Conservation (phyloP, 2,113 vertebrate genomes). For the Thymallus thymallus region DNA sequence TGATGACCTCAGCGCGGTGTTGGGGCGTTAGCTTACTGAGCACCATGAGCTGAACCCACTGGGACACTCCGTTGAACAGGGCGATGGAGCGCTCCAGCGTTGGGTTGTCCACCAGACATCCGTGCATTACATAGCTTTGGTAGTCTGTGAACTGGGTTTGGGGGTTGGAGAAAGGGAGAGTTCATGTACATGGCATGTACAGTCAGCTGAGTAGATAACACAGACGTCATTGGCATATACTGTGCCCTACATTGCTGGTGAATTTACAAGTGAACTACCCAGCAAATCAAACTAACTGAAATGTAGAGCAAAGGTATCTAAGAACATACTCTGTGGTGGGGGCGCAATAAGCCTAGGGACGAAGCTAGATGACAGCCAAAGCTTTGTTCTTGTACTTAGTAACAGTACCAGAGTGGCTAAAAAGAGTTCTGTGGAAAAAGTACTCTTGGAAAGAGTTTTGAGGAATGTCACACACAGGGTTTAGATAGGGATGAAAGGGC, state of each 20-base stretch:
- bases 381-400: not conserved
- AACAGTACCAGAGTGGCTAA: not conserved
- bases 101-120: slow-evolving; percentile 91
- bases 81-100: slow-evolving; percentile 95
- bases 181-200: not conserved
- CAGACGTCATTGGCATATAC: no score
- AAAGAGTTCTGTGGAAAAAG: not conserved
- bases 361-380: not conserved
- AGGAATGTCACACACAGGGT: not conserved
- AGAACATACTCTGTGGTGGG: no score
- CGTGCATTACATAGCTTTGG: slow-evolving; percentile 93
- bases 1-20: slow-evolving; percentile 93
- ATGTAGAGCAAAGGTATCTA: no score
- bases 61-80: slow-evolving; percentile 94
- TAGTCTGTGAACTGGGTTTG: slow-evolving; percentile 90
- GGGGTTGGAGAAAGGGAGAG: not conserved
- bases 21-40: slow-evolving; percentile 95
- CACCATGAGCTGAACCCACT: slow-evolving; percentile 98
- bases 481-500: slow-evolving; percentile 19
- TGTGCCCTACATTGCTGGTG: no score
- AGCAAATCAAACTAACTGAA: no score
- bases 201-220: no score
- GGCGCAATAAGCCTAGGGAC: no score
- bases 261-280: no score
- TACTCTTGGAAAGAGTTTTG: not conserved